These are phyloP conservation scores for Heliconius sara DNA, from an alignment of 2,888 invertebrate species.

Conservation along the genomic window DNA sequence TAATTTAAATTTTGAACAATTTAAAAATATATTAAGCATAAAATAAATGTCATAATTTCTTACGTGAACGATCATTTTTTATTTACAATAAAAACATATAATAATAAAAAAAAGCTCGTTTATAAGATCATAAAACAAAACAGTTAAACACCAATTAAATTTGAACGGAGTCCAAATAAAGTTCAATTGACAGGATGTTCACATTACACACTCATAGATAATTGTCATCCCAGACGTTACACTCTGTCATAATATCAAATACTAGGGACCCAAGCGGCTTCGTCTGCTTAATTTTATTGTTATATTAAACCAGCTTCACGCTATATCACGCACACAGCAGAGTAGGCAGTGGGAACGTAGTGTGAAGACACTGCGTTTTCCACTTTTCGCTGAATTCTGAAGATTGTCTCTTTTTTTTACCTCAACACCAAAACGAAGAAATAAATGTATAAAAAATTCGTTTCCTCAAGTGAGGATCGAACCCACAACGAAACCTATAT, in stretches of 20 bases:
- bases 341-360: neutral
- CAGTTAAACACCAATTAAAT: slow-evolving; percentile 11
- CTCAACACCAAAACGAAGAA: no score
- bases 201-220: slow-evolving; percentile 42
- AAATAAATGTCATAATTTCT: neutral
- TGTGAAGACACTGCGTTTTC: no score
- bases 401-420: no score
- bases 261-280: neutral
- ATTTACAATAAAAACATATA: neutral
- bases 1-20: no score
- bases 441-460: no score
- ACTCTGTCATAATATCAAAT: slow-evolving; percentile 12
- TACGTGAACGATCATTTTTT: neutral
- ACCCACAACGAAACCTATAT: no score
- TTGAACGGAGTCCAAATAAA: slow-evolving; percentile 34
- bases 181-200: slow-evolving; percentile 45
- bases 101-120: neutral
- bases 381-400: no score
- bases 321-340: neutral
- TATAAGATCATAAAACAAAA: slow-evolving; percentile 3
- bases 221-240: slow-evolving; percentile 31
- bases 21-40: neutral
- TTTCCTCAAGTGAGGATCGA: no score
- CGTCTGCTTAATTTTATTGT: neutral
- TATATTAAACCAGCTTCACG: neutral